Base-by-base conservation (phyloP, 1,140 invertebrate species). In the Adoxophyes honmai region DNA sequence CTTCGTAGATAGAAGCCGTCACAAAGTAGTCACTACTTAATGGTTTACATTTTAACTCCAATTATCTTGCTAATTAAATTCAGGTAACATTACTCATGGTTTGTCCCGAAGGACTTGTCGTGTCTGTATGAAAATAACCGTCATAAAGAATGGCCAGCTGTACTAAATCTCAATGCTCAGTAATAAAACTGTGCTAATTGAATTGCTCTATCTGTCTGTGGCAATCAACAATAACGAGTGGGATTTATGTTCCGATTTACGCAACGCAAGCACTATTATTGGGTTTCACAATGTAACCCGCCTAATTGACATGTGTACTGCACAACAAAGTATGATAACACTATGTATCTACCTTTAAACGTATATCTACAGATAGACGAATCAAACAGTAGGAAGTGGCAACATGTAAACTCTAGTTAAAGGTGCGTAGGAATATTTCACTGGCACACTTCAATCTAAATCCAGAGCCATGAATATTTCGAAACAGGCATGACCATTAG, bases 401-500 rank as follows among this genome's bases (percentile, higher is more conserved):
- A 28, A 28, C 21, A 28, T 28, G 6, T 28, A 2, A 3, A 28
- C 21, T 28, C 21, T 28, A 28, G 2, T 28, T 28, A 28, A 28
- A 28, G 6, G 21, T 28, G 21, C 6, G 21, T 28, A 28, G 6
- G 21, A 2, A 28, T 28, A 28, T 28, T 28, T 28, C 21, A 28
- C 21, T 6, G 21, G 6, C 21, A 28, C 21, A 28, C 3, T 38
- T 15, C 13, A 15, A 16, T 8, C 14, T 16, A 16, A 15, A 39
- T 39, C 37, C 37, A 39, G 37, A 39, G 14, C 13, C 8, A 54
- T 60, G 66, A 70, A 65, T 52, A 70, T 81, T 73, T 70, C 60
- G 57, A 75, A 78, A 75, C 74, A 68, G 73, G 63, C 73, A 57
- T 62, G 57, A 70, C 60, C 64, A 68, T 69, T 57, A 70, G 59